These are phyloP conservation scores for Vesta saturnalis DNA, from an alignment of 2,888 invertebrate genomes.

Conservation along the genomic window DNA sequence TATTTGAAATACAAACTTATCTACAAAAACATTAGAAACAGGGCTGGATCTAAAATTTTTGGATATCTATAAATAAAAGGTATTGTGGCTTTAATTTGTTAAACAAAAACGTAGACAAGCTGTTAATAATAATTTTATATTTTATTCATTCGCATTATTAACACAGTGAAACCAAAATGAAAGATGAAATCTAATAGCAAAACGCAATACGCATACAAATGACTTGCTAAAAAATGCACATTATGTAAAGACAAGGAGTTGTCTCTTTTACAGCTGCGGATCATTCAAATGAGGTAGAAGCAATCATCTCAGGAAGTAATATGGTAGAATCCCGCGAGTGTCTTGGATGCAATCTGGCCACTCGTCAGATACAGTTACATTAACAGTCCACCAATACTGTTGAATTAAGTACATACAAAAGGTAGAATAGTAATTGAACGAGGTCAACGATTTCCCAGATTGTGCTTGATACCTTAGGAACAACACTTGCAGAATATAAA, in stretches of 20 bases:
- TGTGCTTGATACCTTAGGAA: conserved; percentile 42
- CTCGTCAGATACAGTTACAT: conserved; percentile 43
- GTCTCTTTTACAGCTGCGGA: conserved; percentile 24
- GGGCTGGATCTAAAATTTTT: too few species aligned
- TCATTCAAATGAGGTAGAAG: conserved; percentile 38
- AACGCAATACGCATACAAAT: conserved; percentile 22
- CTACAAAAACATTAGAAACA: too few species aligned
- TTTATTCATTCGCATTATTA: conserved; percentile 9
- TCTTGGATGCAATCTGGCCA: conserved; percentile 40
- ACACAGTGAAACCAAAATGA: neutral
- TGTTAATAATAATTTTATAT: too few species aligned
- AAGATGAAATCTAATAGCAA: neutral
- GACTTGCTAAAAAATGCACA: conserved; percentile 20
- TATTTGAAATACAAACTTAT: too few species aligned
- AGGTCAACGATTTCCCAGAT: conserved; percentile 47
- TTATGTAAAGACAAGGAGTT: conserved; percentile 22
- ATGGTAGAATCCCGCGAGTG: conserved; percentile 32
- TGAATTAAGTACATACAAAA: conserved; percentile 40
- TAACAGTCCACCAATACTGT: conserved; percentile 44
- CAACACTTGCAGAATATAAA: conserved; percentile 36
- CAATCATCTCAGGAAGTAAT: conserved; percentile 37
- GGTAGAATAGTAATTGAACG: conserved; percentile 43
- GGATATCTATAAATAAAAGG: too few species aligned
- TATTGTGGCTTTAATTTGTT: too few species aligned
- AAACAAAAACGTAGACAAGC: too few species aligned